phyloP scores from a whole-genome alignment of 1,140 invertebrate species.

The Pseudomyrmex cubaensis region DNA sequence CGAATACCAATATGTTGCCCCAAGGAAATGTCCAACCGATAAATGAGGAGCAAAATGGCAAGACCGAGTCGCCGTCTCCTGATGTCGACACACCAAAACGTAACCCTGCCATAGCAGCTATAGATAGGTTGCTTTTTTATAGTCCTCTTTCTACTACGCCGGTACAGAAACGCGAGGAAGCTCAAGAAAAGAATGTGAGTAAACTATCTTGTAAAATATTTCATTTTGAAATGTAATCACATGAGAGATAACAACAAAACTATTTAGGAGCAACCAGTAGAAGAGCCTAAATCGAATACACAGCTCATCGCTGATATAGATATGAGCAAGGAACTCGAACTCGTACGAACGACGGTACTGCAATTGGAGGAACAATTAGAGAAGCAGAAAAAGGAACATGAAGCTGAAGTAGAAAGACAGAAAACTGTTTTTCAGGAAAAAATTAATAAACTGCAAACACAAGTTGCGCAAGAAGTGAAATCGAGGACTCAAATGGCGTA shows the following conservation, averaged over 20 bases:
- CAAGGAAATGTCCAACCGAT: conserved; percentile 75
- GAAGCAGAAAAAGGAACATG: conserved; percentile 77
- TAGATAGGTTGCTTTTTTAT: conserved; percentile 83
- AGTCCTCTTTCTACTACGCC: conserved; percentile 73
- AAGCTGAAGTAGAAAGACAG: conserved; percentile 77
- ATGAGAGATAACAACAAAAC: conserved; percentile 6
- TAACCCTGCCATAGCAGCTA: conserved; percentile 82
- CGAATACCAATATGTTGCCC: conserved; percentile 82
- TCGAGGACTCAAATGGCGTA: conserved; percentile 82
- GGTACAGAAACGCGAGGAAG: conserved; percentile 71
- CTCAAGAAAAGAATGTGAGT: conserved; percentile 76
- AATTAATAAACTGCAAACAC: conserved; percentile 79
- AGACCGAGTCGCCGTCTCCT: conserved; percentile 66
- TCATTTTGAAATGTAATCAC: background rate
- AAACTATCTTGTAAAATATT: too few species aligned
- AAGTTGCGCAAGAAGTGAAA: conserved; percentile 81
- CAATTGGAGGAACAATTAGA: conserved; percentile 80
- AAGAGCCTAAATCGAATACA: conserved; percentile 72
- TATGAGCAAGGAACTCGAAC: conserved; percentile 81
- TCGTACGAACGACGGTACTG: conserved; percentile 78
- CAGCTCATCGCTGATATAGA: conserved; percentile 75
- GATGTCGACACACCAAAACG: conserved; percentile 76
- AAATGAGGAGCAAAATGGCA: conserved; percentile 77
- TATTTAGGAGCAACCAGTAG: conserved; percentile 56
- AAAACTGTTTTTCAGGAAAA: conserved; percentile 78